phyloP scores from a whole-genome alignment of 2,797 vertebrate species.

The Mus spretus region DNA sequence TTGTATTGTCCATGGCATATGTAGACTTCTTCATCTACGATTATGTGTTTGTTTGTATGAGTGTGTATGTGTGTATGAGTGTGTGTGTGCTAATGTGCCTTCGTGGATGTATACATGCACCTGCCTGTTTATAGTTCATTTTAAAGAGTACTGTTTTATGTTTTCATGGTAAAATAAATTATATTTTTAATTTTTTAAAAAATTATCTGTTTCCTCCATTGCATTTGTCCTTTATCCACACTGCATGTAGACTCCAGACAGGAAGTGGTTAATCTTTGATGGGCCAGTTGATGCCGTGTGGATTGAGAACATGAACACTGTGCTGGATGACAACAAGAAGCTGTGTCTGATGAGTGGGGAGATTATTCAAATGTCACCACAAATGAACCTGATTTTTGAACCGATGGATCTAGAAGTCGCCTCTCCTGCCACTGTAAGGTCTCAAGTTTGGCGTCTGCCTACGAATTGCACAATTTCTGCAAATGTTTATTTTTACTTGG shows the following conservation, averaged over 20 bases:
- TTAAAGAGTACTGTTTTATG: conserved; percentile 12
- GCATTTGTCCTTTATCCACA: background rate
- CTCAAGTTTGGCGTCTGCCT: background rate
- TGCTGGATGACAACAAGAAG: conserved; percentile 97
- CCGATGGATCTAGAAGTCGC: conserved; percentile 97
- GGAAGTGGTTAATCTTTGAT: conserved; percentile 96
- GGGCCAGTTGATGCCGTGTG: conserved; percentile 96
- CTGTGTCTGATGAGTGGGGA: conserved; percentile 97
- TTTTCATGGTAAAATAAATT: background rate
- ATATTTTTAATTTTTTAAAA: conserved; percentile 46
- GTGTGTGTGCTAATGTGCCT: too few relatives aligned
- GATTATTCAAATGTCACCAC: conserved; percentile 96
- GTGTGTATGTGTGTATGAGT: too few relatives aligned
- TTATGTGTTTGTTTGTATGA: background rate
- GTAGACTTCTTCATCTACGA: background rate
- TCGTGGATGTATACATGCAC: background rate
- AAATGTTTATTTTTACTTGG: background rate
- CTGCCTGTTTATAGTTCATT: background rate
- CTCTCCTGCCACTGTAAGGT: conserved; percentile 95
- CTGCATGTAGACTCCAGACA: conserved; percentile 91
- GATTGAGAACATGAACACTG: conserved; percentile 98
- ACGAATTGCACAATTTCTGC: background rate
- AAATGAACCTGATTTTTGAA: conserved; percentile 97
- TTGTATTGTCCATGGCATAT: background rate
- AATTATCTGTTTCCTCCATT: background rate